Percentiles rank a stretch among this genome's conserved stretches.
Conservation (phyloP, 2,113 vertebrate genomes). For the Dasyornis broadbenti region DNA sequence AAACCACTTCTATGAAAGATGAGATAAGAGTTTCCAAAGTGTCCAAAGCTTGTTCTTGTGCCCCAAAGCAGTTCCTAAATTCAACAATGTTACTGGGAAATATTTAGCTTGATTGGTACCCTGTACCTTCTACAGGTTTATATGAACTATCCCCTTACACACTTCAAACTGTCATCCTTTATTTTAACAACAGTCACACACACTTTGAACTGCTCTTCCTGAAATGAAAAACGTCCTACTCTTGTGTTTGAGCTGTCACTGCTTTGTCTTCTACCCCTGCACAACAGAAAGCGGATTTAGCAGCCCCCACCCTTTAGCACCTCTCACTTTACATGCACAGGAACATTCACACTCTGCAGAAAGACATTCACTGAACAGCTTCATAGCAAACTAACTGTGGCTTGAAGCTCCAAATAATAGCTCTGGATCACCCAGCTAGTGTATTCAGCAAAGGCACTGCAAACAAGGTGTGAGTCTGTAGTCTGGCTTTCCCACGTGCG, state of each 20-base stretch:
- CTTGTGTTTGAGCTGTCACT: not conserved
- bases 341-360: not conserved
- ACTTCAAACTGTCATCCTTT: not conserved
- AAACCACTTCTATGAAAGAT: accelerated
- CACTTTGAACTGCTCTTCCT: not conserved
- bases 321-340: not conserved
- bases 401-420: not conserved
- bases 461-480: not conserved
- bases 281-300: not conserved
- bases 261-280: not conserved
- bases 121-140: not conserved
- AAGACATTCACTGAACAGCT: not conserved
- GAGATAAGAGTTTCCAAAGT: not conserved
- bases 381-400: not conserved
- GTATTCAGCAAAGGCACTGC: not conserved
- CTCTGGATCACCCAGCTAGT: not conserved
- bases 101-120: not conserved
- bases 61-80: not conserved
- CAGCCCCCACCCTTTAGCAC: not conserved
- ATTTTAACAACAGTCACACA: not conserved
- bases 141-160: not conserved
- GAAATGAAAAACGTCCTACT: not conserved
- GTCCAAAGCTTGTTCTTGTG: not conserved
- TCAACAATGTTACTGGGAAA: not conserved
- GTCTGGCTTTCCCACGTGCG: not conserved